These are phyloP conservation scores for Ammodytes marinus DNA, from an alignment of 2,113 vertebrate species.

Conservation along the genomic window DNA sequence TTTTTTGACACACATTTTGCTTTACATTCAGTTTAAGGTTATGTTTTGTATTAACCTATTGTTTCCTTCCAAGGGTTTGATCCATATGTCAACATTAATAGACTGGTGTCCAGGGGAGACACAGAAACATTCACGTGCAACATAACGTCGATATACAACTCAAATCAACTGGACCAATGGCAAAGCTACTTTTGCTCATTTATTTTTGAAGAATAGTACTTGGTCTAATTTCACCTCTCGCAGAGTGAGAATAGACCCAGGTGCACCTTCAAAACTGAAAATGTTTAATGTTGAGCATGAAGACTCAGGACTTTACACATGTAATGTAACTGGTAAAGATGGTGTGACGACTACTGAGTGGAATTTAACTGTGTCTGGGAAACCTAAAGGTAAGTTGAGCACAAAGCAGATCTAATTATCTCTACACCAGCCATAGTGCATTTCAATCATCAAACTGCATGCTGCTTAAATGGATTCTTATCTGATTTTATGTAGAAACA, in stretches of 20 bases:
- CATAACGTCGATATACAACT: not conserved
- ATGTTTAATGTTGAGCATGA: constrained; percentile 34
- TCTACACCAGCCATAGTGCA: not conserved
- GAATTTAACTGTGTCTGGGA: constrained; percentile 45
- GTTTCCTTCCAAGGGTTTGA: not conserved
- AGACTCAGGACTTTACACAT: constrained; percentile 51
- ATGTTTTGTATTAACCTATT: not conserved
- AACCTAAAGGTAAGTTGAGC: constrained; percentile 31
- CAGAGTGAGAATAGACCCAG: constrained; percentile 7
- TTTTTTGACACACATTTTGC: not conserved
- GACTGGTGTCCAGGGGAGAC: constrained; percentile 28
- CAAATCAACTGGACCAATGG: too few relatives aligned
- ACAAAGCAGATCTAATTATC: not conserved
- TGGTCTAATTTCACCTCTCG: constrained; percentile 38
- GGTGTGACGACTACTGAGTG: fast-evolving
- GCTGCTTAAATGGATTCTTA: not conserved
- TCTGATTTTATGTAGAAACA: constrained; percentile 21
- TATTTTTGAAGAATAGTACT: not conserved
- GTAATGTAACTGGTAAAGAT: fast-evolving
- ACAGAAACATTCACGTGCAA: constrained; percentile 5
- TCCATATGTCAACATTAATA: fast-evolving
- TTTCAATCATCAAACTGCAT: not conserved
- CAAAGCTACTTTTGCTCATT: too few relatives aligned
- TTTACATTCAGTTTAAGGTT: not conserved
- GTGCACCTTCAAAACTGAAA: not conserved